A percentile compares a stretch with the other conserved stretches of the same genome.
Conservation (phyloP, 35 echinoderm and acorn worm genomes). For the Patiria miniata region DNA sequence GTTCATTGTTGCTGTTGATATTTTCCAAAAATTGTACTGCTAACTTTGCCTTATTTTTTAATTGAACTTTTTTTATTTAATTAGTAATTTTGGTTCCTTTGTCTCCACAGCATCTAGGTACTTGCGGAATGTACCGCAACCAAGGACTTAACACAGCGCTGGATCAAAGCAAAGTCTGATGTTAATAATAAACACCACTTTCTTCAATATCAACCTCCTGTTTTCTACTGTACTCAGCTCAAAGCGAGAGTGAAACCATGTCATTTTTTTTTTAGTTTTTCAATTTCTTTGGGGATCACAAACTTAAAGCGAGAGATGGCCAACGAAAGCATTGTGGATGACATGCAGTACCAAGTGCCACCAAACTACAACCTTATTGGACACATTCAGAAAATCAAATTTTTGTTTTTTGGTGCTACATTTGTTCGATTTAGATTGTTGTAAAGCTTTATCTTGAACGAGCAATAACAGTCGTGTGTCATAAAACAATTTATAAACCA, state of each 20-base stretch:
- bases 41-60: no score
- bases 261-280: no score
- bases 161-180: conserved; percentile 77
- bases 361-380: no score
- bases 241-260: no score
- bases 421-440: not conserved
- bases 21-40: no score
- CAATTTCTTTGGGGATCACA: no score
- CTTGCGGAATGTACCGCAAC: conserved; percentile 92
- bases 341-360: no score
- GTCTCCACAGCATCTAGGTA: conserved; percentile 69
- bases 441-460: not conserved
- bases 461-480: not conserved
- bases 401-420: not conserved
- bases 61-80: not conserved
- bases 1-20: no score
- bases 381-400: not conserved
- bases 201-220: not conserved
- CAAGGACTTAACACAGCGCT: conserved; percentile 79
- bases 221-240: not conserved
- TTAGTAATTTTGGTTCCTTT: not conserved
- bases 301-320: no score
- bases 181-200: not conserved
- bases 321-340: no score
- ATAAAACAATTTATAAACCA: no score